Evolutionary conservation across 2,888 invertebrate species (phyloP), one percentile per base, ranked within the genome.

Genomic region (Thalpophila matura): DNA sequence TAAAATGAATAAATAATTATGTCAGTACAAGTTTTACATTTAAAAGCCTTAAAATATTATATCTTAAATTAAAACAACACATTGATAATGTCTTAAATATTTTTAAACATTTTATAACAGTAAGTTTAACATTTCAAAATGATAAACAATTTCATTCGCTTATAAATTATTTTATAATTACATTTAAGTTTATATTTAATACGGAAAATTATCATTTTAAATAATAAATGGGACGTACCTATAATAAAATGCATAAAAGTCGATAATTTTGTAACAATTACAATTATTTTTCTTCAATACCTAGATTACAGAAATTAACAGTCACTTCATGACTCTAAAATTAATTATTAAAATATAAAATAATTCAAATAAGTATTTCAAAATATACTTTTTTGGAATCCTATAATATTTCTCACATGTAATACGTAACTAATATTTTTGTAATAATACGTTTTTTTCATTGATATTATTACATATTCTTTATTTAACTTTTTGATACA

Each of bases 71-170:
- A 78, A 74, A 64, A 79, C 79, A 78, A 78, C 74, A 66, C 76
- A 78, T 74, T 71, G 62, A 74, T 73, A 77, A 79, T 77, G 79
- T 77, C 80, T 79, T 79, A 72, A 69, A 77, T 79, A 74, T 53
- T 63, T 70, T 57, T 74, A 50, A 74, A 67, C 58, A 62, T 69
- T 68, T 74, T 49, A 54, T 72, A 77, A 74, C 66, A 79, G 64
- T 62, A 56, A 63, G n/a, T 61, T 58, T 67, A 74, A 79, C 43
- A 66, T 66, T 65, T 67, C 35, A 54, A 63, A 57, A 42, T 64
- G 45, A 66, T 55, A 77, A 76, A 75, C 66, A 59, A 56, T 74
- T 63, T 74, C 43, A 53, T 70, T 63, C n/a, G 20, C 55, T 64
- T 66, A 65, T 14, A 74, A 66, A 43, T 64, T 58, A 70, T 60